These are phyloP conservation scores for Beroe forskalii DNA, from an alignment of 37 sponge, comb jelly and placozoan species.

Conservation along the genomic window DNA sequence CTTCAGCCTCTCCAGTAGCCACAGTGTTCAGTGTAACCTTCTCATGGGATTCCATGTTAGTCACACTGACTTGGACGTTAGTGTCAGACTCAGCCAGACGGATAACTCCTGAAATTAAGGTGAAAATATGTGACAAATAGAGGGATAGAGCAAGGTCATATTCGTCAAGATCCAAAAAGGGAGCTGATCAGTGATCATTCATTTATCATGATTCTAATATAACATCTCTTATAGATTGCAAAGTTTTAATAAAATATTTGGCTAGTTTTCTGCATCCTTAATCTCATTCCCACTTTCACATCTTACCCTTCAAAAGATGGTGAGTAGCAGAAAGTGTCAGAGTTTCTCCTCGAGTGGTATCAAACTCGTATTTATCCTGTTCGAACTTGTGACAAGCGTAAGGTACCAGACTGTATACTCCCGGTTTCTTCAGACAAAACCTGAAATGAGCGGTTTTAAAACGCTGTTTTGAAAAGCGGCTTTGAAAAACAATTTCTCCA, in stretches of 20 bases:
- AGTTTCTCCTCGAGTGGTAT: constrained; percentile 50
- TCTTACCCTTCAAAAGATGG: constrained; percentile 50
- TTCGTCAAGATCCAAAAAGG: too few relatives aligned
- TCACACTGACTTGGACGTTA: background rate
- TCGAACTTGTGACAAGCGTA: constrained; percentile 82
- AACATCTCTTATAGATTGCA: too few relatives aligned
- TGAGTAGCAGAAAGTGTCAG: constrained; percentile 56
- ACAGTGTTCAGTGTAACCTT: background rate
- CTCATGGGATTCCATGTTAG: constrained; percentile 21
- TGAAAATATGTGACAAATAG: too few relatives aligned
- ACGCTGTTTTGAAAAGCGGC: background rate
- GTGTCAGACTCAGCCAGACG: background rate
- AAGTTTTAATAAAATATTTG: too few relatives aligned
- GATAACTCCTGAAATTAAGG: background rate
- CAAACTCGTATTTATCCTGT: constrained; percentile 66
- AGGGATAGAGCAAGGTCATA: too few relatives aligned
- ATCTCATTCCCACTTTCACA: too few relatives aligned
- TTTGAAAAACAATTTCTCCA: background rate
- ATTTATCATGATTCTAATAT: too few relatives aligned
- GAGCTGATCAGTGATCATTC: too few relatives aligned
- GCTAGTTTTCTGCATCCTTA: too few relatives aligned
- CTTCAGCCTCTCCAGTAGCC: background rate
- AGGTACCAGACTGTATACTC: constrained; percentile 69
- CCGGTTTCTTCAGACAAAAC: constrained; percentile 73
- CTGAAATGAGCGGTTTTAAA: background rate